Evolutionary conservation across 1,140 invertebrate genomes (phyloP), one percentile per base, ranked within the genome.

Genomic region (Apis florea): DNA sequence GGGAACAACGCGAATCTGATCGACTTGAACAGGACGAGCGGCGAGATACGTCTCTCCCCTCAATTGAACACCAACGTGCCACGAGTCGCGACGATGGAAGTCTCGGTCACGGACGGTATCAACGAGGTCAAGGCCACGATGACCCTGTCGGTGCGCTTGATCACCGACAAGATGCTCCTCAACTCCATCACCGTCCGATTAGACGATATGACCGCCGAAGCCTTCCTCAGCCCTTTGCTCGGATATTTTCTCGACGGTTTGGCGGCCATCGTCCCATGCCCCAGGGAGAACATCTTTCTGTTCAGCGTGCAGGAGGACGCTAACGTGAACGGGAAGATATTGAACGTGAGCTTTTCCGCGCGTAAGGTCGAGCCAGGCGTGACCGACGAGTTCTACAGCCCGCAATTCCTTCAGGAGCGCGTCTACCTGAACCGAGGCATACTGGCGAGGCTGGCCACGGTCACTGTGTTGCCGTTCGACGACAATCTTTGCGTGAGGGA

Each of bases 401-500:
- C 97, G 0, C 97, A 99, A 85, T 98, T 97, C 90, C 94, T 99
- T 15, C 96, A 98, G 86, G 98, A 99, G 92, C 94, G 97, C n/a
- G 97, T 99, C 10, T 99, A 99, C 92, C 93, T 99, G 15, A 98
- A 99, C 89, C 94, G 98, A 40, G 96, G 96, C 0, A 96, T 98
- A 5, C 93, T 99, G 9, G 97, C 97, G 0, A 95, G 97, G 85
- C 92, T 99, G 1, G 97, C 98, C 13, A 98, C 97, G 47, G 96
- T 99, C 2, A 96, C 98, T 95, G 97, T 99, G 1, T 92, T 99
- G 5, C 98, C 98, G 0, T 99, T 99, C 93, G 98, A 99, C 91
- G 99, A 99, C 91, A 99, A 99, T 93, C 94, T 99, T 0, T 99
- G 99, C 92, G 97, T 99, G 0, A 95, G 97, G 26, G 99, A 99